Evolutionary conservation across 2,113 vertebrate genomes (phyloP).

Genomic region (Chauna torquata): DNA sequence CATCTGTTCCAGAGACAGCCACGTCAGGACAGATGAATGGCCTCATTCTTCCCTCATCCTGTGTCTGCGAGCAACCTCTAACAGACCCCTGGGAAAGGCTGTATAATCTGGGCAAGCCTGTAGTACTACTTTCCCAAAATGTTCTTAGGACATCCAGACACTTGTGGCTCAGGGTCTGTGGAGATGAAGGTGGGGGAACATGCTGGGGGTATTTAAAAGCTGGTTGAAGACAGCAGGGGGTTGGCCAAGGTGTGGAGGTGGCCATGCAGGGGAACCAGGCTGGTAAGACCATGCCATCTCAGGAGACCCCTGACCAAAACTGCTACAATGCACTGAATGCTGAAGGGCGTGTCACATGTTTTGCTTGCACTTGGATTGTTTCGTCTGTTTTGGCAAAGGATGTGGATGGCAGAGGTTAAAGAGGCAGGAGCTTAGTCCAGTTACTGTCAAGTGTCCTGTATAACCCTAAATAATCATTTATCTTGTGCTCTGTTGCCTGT

Average conservation of each 20-base stretch:
- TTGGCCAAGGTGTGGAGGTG: not conserved
- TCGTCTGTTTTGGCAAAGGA: not conserved
- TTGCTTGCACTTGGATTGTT: not conserved
- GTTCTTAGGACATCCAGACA: accelerated
- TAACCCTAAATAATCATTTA: not conserved
- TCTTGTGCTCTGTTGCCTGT: not conserved
- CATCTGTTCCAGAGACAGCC: not conserved
- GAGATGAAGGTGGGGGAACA: not conserved
- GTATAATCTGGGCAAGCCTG: not conserved
- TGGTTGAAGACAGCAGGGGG: not conserved
- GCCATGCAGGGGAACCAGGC: accelerated
- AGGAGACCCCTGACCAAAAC: not conserved
- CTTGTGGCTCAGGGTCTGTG: not conserved
- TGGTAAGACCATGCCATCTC: accelerated
- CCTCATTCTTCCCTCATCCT: accelerated
- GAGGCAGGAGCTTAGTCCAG: not conserved
- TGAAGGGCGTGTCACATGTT: not conserved
- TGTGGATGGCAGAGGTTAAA: not conserved
- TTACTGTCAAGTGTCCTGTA: not conserved
- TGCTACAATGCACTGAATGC: not conserved
- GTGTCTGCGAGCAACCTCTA: not conserved
- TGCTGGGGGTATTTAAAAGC: not conserved
- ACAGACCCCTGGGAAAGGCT: not conserved
- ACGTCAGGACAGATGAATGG: accelerated
- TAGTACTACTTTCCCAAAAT: not conserved